These are phyloP conservation scores for Euura saliciscinereae DNA, from an alignment of 1,140 invertebrate species.

Conservation along the genomic window DNA sequence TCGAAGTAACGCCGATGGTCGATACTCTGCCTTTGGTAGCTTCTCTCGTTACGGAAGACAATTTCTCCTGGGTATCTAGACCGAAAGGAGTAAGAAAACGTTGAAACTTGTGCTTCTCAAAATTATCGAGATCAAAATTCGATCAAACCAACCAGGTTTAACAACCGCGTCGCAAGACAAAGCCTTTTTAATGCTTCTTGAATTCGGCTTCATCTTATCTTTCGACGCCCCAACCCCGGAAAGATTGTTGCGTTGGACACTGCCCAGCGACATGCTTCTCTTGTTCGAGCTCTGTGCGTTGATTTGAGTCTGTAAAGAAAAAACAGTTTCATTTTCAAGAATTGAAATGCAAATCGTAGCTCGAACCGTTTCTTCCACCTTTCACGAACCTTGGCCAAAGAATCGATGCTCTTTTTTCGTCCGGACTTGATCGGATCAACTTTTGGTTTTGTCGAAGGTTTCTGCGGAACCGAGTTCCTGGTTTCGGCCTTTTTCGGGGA, in stretches of 20 bases:
- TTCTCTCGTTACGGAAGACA: not conserved
- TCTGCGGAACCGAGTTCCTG: not conserved
- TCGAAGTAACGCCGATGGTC: conserved; percentile 27
- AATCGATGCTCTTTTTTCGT: conserved; percentile 28
- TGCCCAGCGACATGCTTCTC: conserved; percentile 28
- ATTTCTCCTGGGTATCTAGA: not conserved
- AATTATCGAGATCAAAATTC: not conserved
- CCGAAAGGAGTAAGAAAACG: not conserved
- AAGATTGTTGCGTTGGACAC: not conserved
- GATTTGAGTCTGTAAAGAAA: conserved; percentile 17
- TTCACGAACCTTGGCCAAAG: conserved; percentile 31
- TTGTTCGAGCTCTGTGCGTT: conserved; percentile 18
- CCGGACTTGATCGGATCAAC: conserved; percentile 19
- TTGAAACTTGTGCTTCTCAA: not conserved
- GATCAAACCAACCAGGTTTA: not conserved
- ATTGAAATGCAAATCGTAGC: too few species aligned
- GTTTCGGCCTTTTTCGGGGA: not conserved
- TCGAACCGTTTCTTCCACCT: not conserved
- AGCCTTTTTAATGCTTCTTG: not conserved
- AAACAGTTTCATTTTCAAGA: not conserved
- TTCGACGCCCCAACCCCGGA: not conserved
- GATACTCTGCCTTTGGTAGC: not conserved
- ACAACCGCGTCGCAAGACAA: not conserved
- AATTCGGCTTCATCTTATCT: not conserved
- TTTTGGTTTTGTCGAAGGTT: conserved; percentile 5